Evolutionary conservation across 2,888 invertebrate species (phyloP), one percentile per base, ranked within the genome.

Genomic region (Zeuzera pyrina): DNA sequence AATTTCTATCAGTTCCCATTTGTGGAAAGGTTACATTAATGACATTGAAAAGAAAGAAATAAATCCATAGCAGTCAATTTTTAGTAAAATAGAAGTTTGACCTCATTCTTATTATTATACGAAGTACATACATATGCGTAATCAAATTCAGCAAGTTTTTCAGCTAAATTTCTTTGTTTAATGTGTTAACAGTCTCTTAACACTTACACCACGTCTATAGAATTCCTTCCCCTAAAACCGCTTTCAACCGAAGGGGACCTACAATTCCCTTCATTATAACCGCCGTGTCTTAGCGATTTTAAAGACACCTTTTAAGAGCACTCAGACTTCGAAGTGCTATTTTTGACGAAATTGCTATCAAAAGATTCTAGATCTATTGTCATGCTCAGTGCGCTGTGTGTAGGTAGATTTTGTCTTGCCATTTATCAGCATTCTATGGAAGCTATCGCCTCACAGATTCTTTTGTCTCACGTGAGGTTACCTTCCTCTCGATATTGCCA

Each of bases 261-360:
- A 36, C 35, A 41, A 47, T 56, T 59, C 51, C 55, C 56, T 61
- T 62, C 53, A 64, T 68, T 60, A 64, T 52, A 54, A 50, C 47
- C 44, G 51, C 60, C 52, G 52, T 52, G 53, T 63, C 60, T 59
- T 57, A 57, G 57, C 57, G 55, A 62, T 63, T 69, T 69, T 64
- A 65, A 65, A 65, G 62, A 61, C 55, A 57, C 57, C 57, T 62
- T 61, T 66, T 62, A 63, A 62, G 62, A 55, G 56, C 57, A 58
- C 66, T 67, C 47, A 47, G 55, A 57, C 49, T n/a, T n/a, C n/a
- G 49, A 55, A 47, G 49, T 50, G 50, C 56, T 55, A 57, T 67
- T 66, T 69, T 61, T 52, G 25, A 25, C 27, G 14, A 15, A 22
- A 26, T 31, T 26, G 26, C 26, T 12, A n/a, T 31, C 16, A 31